Evolutionary conservation across 2,113 vertebrate genomes (phyloP).

Genomic region (Mohoua ochrocephala): DNA sequence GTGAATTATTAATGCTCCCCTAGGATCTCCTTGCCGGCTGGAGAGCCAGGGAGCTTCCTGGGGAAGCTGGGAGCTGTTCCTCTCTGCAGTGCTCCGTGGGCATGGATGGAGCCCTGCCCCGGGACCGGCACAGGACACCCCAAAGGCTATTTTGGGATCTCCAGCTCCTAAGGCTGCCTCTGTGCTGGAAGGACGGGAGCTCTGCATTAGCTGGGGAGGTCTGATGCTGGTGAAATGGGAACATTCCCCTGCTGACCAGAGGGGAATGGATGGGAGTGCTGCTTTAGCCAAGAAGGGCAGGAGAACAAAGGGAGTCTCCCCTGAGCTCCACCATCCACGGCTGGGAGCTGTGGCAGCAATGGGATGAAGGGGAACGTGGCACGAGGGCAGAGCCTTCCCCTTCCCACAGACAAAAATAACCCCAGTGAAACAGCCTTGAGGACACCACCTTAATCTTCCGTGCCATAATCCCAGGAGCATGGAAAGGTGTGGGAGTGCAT

Average conservation of each 20-base stretch:
- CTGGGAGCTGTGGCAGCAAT: neutral
- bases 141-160: neutral
- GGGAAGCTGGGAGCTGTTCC: neutral
- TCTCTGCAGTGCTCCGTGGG: neutral
- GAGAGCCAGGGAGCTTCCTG: neutral
- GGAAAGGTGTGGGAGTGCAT: neutral
- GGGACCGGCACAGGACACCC: neutral
- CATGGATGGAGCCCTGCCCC: neutral
- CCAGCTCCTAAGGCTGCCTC: neutral
- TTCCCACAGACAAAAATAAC: neutral
- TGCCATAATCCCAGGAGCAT: neutral
- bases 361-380: neutral
- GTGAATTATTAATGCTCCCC: slow-evolving; percentile 48
- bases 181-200: neutral
- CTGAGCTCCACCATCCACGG: neutral
- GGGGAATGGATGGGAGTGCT: fast-evolving
- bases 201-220: neutral
- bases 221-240: neutral
- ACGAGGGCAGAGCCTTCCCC: neutral
- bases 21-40: neutral
- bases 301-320: neutral
- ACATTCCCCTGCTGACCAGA: neutral
- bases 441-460: slow-evolving; percentile 17
- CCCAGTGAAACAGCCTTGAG: neutral
- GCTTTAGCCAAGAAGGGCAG: neutral